phyloP scores from a whole-genome alignment of 2,113 vertebrate genomes.

The Dicrurus megarhynchus region DNA sequence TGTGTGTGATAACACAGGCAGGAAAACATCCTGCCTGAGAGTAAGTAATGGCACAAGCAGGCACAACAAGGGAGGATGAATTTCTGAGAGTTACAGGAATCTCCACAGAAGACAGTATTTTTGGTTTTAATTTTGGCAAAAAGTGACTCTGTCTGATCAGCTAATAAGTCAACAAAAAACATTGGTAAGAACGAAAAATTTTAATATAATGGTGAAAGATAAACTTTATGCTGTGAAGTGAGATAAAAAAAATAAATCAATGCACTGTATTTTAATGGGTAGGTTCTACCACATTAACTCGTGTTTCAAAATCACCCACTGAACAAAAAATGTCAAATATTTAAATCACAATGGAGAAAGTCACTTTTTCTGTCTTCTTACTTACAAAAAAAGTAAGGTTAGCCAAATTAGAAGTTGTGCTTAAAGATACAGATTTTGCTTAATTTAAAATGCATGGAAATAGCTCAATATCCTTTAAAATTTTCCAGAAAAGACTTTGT shows the following conservation, averaged over 20 bases:
- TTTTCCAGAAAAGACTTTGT: background rate
- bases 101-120: background rate
- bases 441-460: background rate
- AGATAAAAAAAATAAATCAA: background rate
- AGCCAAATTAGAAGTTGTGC: background rate
- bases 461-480: background rate
- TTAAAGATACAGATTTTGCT: background rate
- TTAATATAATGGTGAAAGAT: background rate
- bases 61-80: background rate
- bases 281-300: background rate
- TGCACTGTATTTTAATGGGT: background rate
- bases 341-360: background rate
- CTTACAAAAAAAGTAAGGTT: background rate
- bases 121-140: background rate
- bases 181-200: background rate
- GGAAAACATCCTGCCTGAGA: background rate
- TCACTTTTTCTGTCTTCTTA: background rate
- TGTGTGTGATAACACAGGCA: rapidly evolving
- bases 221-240: background rate
- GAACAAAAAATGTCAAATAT: background rate
- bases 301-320: background rate
- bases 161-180: background rate
- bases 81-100: background rate
- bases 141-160: background rate
- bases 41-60: background rate